Conservation (phyloP, 2,113 vertebrate species). For the Nettapus auritus region DNA sequence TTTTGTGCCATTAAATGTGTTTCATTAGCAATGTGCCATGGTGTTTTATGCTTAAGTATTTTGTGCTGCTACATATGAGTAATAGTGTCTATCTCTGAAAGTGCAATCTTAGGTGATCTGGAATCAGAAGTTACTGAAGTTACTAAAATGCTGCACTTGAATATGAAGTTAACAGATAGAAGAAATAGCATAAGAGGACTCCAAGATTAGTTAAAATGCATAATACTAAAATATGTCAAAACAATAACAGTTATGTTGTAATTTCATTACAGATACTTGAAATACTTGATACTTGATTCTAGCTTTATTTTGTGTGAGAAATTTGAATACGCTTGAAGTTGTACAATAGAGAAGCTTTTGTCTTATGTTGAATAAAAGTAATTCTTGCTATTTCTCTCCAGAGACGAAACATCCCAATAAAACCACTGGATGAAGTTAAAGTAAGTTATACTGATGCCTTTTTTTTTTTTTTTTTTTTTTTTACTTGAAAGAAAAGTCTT, state of each 20-base stretch:
- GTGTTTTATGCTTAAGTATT: not conserved
- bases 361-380: not conserved
- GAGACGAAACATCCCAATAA: slow-evolving; percentile 87
- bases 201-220: not conserved
- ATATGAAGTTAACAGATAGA: not conserved
- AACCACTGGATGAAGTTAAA: slow-evolving; percentile 85
- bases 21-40: not conserved
- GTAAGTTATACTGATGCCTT: slow-evolving; percentile 61
- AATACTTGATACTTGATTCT: not conserved
- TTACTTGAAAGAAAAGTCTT: not conserved
- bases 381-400: slow-evolving; percentile 67
- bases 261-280: not conserved
- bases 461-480: not conserved
- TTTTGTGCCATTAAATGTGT: not conserved
- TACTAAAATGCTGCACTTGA: not conserved
- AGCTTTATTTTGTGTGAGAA: not conserved
- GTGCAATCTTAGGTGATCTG: not conserved
- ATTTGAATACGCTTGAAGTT: not conserved
- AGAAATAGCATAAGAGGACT: not conserved
- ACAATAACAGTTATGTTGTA: not conserved
- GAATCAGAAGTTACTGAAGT: not conserved
- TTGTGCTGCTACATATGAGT: not conserved
- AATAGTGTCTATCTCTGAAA: not conserved
- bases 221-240: not conserved
- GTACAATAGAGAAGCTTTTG: not conserved